These are phyloP conservation scores for Phania funesta DNA, from an alignment of 2,888 invertebrate genomes.

Conservation along the genomic window DNA sequence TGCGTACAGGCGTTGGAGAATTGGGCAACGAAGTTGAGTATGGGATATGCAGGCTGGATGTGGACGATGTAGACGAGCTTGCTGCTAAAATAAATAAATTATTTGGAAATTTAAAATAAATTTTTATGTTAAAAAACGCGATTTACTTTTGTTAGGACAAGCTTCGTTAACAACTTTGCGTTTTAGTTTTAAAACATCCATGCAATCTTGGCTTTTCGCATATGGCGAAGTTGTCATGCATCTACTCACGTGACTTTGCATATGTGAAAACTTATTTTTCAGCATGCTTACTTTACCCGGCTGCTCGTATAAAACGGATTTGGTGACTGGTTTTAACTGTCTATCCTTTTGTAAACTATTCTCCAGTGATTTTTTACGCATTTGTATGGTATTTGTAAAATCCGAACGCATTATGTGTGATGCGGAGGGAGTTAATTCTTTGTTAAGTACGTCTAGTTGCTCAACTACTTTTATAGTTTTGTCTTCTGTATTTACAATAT, in stretches of 20 bases:
- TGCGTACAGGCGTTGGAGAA: constrained; percentile 76
- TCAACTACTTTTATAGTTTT: constrained; percentile 35
- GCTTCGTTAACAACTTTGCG: constrained; percentile 71
- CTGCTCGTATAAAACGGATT: constrained; percentile 73
- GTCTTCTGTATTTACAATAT: constrained; percentile 11
- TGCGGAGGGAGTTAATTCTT: constrained; percentile 55
- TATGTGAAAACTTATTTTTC: constrained; percentile 76
- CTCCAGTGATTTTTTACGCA: constrained; percentile 80
- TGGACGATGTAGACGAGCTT: constrained; percentile 69
- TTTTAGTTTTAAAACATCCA: constrained; percentile 69
- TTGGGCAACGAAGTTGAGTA: constrained; percentile 79
- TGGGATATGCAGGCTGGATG: constrained; percentile 57
- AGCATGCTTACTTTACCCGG: constrained; percentile 79
- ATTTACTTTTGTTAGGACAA: constrained; percentile 72
- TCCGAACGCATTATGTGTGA: constrained; percentile 79
- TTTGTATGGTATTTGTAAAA: constrained; percentile 79
- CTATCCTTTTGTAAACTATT: constrained; percentile 77
- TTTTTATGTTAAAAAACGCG: not conserved
- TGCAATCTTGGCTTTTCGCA: constrained; percentile 68
- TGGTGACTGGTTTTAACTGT: constrained; percentile 70
- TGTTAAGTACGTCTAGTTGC: constrained; percentile 58
- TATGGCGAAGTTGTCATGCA: constrained; percentile 50
- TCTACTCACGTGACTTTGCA: constrained; percentile 52
- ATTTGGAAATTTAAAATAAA: constrained; percentile 4
- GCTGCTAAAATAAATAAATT: constrained; percentile 49